Evolutionary conservation across 2,888 invertebrate species (phyloP).

Genomic region (Eilema depressum): DNA sequence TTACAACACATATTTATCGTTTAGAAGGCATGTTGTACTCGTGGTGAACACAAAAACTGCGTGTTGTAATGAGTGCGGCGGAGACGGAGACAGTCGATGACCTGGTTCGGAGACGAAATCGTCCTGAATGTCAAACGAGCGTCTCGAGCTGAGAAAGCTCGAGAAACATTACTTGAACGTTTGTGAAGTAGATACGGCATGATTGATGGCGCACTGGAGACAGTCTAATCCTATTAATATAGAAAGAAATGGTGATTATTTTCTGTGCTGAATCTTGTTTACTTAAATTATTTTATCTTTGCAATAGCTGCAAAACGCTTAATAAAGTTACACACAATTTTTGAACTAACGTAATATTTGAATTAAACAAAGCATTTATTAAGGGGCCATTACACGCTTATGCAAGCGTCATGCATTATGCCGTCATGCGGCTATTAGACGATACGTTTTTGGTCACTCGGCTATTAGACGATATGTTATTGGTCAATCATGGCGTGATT

Average conservation of each 20-base stretch:
- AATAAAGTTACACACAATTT: no score
- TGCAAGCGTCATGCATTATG: no score
- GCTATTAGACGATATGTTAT: no score
- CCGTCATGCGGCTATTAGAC: no score
- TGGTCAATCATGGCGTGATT: no score
- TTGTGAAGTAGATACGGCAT: neutral
- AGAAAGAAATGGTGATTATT: neutral
- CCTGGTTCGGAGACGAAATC: neutral
- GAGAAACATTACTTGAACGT: neutral
- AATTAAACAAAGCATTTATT: no score
- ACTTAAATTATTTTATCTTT: neutral
- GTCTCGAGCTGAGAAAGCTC: no score
- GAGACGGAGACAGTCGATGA: neutral
- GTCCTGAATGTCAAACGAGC: neutral
- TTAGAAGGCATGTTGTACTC: neutral
- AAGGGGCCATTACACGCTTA: no score
- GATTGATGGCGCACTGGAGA: neutral
- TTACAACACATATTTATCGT: neutral
- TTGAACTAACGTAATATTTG: no score
- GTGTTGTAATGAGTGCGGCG: neutral
- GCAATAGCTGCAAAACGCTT: no score
- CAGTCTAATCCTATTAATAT: neutral
- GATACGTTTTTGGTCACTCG: no score
- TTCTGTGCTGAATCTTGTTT: neutral
- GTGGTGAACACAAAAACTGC: neutral